These are phyloP conservation scores for Brachyopa scutellaris DNA, from an alignment of 2,888 invertebrate genomes.

Conservation along the genomic window DNA sequence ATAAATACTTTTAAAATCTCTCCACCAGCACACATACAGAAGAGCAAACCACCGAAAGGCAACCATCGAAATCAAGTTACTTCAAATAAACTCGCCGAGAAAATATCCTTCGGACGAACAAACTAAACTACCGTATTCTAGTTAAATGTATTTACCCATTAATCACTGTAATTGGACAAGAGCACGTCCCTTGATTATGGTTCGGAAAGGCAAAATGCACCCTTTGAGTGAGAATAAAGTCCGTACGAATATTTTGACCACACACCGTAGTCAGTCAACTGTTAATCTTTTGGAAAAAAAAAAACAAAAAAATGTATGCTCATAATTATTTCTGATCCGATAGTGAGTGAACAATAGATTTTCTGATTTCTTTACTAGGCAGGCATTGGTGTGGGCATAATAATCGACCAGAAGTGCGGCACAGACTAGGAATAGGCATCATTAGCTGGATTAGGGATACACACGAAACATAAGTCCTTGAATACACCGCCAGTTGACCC, in stretches of 20 bases:
- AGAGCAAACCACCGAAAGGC: slow-evolving; percentile 14
- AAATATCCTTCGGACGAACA: slow-evolving; percentile 18
- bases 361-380: neutral
- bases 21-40: neutral
- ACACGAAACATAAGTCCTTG: slow-evolving; percentile 7
- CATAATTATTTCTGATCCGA: slow-evolving; percentile 7
- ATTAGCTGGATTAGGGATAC: slow-evolving; percentile 34
- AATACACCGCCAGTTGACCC: neutral
- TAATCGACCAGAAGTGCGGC: neutral
- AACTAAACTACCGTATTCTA: slow-evolving; percentile 31
- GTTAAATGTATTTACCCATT: slow-evolving; percentile 62
- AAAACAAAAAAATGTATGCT: neutral
- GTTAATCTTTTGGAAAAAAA: neutral
- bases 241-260: neutral
- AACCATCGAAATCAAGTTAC: slow-evolving; percentile 48
- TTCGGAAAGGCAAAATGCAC: neutral
- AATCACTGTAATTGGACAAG: slow-evolving; percentile 57
- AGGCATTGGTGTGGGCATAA: neutral
- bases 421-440: slow-evolving; percentile 18
- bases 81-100: slow-evolving; percentile 30
- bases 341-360: slow-evolving; percentile 22
- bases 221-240: slow-evolving; percentile 29
- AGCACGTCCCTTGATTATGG: slow-evolving; percentile 43
- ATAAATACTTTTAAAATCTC: slow-evolving; percentile 18
- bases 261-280: no score